Percentiles rank a stretch among this genome's conserved stretches.
Evolutionary conservation across 2,113 vertebrate genomes (phyloP).

Genomic region (Mormoops blainvillei): DNA sequence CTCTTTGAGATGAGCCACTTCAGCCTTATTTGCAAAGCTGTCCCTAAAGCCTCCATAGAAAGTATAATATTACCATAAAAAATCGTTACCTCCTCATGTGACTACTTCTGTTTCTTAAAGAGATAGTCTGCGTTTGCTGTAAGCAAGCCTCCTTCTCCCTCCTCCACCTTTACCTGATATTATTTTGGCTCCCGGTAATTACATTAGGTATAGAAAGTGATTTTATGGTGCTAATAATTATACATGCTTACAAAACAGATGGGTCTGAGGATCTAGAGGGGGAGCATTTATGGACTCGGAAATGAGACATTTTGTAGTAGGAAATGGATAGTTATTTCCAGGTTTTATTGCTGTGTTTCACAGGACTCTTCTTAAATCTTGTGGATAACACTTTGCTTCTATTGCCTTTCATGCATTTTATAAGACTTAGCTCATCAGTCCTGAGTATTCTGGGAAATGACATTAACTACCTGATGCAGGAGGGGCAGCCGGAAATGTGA

Average conservation of each 20-base stretch:
- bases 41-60: conserved; percentile 48
- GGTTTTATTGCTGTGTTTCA: conserved; percentile 63
- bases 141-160: neutral
- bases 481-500: neutral
- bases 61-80: conserved; percentile 63
- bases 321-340: conserved; percentile 73
- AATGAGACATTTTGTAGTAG: conserved; percentile 70
- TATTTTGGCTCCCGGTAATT: conserved; percentile 60
- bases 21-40: conserved; percentile 49
- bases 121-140: conserved; percentile 1
- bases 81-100: conserved; percentile 39
- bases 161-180: conserved; percentile 43
- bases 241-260: conserved; percentile 68
- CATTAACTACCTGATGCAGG: neutral
- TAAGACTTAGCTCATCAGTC: conserved; percentile 18
- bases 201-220: conserved; percentile 69
- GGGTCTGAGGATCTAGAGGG: conserved; percentile 39
- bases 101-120: conserved; percentile 53
- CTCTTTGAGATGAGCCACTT: conserved; percentile 44
- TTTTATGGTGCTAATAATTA: conserved; percentile 74
- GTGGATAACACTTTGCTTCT: conserved; percentile 53
- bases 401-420: conserved; percentile 42
- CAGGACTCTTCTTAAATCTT: conserved; percentile 71
- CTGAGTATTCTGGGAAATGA: neutral
- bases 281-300: conserved; percentile 67